phyloP scores from a whole-genome alignment of 2,113 vertebrate species.

The Alligator sinensis region DNA sequence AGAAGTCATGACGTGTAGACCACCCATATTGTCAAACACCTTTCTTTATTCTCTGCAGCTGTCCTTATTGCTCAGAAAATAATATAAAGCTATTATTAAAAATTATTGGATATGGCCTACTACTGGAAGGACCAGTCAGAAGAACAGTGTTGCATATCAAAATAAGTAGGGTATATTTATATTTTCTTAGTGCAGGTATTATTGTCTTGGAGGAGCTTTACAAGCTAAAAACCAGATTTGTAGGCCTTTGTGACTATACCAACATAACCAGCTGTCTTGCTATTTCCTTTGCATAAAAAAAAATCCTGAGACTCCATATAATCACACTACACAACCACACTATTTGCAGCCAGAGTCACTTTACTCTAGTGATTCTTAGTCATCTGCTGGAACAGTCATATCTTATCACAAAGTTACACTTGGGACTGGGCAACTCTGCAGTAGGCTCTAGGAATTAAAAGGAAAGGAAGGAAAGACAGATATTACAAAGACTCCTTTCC shows the following conservation, averaged over 20 bases:
- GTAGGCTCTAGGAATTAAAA: neutral
- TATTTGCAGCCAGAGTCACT: neutral
- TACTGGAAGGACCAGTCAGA: neutral
- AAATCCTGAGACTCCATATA: no score
- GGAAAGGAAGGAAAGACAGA: neutral
- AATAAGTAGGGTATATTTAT: neutral
- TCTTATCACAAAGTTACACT: neutral
- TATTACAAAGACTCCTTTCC: neutral
- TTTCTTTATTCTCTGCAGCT: constrained; percentile 20
- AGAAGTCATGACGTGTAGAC: neutral
- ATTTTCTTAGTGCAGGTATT: neutral
- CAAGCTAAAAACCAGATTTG: neutral
- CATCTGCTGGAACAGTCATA: neutral
- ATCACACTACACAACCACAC: neutral
- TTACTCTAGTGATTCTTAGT: neutral
- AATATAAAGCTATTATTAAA: constrained; percentile 19
- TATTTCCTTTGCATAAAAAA: neutral
- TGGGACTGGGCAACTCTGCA: neutral
- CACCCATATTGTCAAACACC: neutral
- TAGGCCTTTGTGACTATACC: neutral
- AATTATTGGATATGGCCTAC: neutral
- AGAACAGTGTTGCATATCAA: neutral
- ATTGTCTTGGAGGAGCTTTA: neutral
- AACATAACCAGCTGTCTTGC: neutral
- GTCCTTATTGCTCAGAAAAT: constrained; percentile 9